Percentiles rank a stretch among this genome's conserved stretches.
These are phyloP conservation scores for Scaptodrosophila latifasciaeformis DNA, from an alignment of 2,888 invertebrate genomes.

Conservation along the genomic window DNA sequence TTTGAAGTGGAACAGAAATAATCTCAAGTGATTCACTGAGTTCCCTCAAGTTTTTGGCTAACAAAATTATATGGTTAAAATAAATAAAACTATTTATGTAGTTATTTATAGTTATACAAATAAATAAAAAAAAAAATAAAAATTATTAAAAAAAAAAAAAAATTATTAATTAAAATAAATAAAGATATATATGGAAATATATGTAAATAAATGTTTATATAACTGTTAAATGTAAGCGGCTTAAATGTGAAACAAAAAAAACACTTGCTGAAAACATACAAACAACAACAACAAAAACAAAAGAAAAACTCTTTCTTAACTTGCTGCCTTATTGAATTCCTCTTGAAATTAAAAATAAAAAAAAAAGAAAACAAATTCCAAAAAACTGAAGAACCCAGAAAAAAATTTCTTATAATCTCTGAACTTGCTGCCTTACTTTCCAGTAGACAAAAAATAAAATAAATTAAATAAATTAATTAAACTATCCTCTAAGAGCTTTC, in stretches of 20 bases:
- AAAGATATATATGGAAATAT: too few species aligned
- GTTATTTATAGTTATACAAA: neutral
- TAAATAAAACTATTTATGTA: neutral
- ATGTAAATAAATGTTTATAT: conserved; percentile 33
- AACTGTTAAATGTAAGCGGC: conserved; percentile 40
- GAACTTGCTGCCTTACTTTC: conserved; percentile 65
- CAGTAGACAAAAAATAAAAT: conserved; percentile 38
- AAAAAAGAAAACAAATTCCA: conserved; percentile 18
- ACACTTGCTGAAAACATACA: conserved; percentile 63
- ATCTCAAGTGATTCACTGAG: too few species aligned
- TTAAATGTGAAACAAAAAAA: conserved; percentile 60
- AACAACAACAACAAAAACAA: conserved; percentile 21
- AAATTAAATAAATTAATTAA: too few species aligned
- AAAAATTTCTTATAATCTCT: conserved; percentile 40
- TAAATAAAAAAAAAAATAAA: neutral
- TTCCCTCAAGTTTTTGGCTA: too few species aligned
- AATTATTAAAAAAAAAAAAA: conserved; percentile 8
- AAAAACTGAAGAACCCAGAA: conserved; percentile 34
- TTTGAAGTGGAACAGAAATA: too few species aligned
- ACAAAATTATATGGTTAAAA: too few species aligned
- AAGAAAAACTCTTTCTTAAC: conserved; percentile 46
- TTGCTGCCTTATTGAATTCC: conserved; percentile 60
- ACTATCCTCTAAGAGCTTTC: too few species aligned
- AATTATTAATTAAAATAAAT: conserved; percentile 31
- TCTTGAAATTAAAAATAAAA: conserved; percentile 28